A percentile compares a stretch with the other conserved stretches of the same genome.
Evolutionary conservation across 2,888 invertebrate species (phyloP).

Genomic region (Trisateles emortualis): DNA sequence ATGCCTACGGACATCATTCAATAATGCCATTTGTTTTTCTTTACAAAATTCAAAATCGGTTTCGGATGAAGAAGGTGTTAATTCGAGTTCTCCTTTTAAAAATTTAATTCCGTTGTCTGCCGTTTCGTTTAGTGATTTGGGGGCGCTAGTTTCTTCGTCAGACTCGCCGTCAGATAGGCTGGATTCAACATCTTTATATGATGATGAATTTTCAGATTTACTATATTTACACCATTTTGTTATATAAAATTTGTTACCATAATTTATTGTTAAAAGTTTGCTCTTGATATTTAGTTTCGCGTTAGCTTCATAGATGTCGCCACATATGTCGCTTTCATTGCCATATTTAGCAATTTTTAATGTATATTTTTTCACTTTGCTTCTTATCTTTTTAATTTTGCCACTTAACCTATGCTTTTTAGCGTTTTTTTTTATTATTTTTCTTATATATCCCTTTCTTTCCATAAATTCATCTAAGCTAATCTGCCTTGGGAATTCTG

Average conservation of each 20-base stretch:
- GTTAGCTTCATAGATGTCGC: constrained; percentile 58
- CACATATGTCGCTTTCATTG: constrained; percentile 57
- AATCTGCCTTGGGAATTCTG: constrained; percentile 81
- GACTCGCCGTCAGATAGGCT: constrained; percentile 58
- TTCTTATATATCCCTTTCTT: constrained; percentile 67
- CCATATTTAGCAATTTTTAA: constrained; percentile 55
- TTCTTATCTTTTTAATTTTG: constrained; percentile 37
- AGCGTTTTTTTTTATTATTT: constrained; percentile 49
- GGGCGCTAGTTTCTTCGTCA: constrained; percentile 49
- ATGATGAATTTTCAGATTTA: constrained; percentile 12
- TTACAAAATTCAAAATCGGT: constrained; percentile 67
- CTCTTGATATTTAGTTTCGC: constrained; percentile 58
- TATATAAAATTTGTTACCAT: constrained; percentile 44
- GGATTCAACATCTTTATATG: constrained; percentile 36
- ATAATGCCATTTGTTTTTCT: constrained; percentile 52
- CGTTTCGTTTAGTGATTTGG: constrained; percentile 36
- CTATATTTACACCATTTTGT: constrained; percentile 64
- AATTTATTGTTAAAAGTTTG: constrained; percentile 56
- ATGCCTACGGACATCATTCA: constrained; percentile 71
- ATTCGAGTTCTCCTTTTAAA: constrained; percentile 72
- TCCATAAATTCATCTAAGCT: constrained; percentile 63
- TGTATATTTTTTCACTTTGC: constrained; percentile 50
- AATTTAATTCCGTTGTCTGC: constrained; percentile 47
- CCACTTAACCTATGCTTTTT: constrained; percentile 49
- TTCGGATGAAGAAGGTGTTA: constrained; percentile 68